Percentiles rank a stretch among this genome's conserved stretches.
phyloP scores from a whole-genome alignment of 2,888 invertebrate species.

The Caenorhabditis imperialis region DNA sequence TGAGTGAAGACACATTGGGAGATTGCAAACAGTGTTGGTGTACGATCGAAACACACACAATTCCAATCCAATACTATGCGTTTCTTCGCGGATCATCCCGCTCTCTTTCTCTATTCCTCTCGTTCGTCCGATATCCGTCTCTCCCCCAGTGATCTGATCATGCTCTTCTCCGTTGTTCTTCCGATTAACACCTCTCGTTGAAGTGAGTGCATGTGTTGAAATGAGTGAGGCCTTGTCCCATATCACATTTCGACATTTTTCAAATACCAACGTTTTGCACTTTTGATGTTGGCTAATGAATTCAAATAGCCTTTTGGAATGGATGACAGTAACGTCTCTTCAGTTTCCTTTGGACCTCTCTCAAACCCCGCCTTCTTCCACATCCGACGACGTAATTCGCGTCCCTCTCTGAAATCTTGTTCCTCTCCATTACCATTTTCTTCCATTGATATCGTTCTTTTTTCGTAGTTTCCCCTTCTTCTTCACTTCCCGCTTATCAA shows the following conservation, averaged over 20 bases:
- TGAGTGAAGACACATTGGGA: too few species aligned
- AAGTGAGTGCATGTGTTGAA: too few species aligned
- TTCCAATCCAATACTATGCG: background rate
- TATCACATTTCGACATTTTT: too few species aligned
- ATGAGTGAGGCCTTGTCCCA: too few species aligned
- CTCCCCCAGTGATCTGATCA: too few species aligned
- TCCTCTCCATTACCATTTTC: background rate
- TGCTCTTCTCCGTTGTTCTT: slow-evolving; percentile 12
- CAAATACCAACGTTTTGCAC: too few species aligned
- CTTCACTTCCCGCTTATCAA: background rate
- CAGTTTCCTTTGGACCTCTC: too few species aligned
- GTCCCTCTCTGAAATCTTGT: background rate
- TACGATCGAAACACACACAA: background rate
- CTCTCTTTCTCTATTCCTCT: slow-evolving; percentile 19
- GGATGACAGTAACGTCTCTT: too few species aligned
- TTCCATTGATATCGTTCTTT: background rate
- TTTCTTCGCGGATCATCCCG: background rate
- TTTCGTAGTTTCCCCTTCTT: background rate
- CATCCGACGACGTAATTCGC: slow-evolving; percentile 15
- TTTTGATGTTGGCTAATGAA: too few species aligned
- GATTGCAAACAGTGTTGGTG: background rate
- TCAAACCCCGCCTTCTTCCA: too few species aligned
- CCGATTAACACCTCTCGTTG: slow-evolving; percentile 1
- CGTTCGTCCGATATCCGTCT: background rate
- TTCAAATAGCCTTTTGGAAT: too few species aligned